phyloP scores from a whole-genome alignment of 2,113 vertebrate species.

The Gallinago undulata region DNA sequence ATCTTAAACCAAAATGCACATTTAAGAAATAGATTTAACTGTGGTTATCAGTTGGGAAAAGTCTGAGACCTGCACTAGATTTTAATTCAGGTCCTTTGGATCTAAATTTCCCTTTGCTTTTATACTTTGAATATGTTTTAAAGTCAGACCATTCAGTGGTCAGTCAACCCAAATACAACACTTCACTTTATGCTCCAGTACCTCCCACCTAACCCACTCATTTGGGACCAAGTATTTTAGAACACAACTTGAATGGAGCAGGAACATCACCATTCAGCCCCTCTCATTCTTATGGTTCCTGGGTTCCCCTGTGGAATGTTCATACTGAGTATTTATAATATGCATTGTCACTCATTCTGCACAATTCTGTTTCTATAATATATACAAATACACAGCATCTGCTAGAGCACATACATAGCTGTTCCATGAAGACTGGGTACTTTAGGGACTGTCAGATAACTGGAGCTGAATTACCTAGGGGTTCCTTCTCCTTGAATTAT shows the following conservation, averaged over 20 bases:
- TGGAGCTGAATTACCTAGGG: conserved; percentile 29
- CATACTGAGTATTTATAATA: neutral
- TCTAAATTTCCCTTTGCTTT: neutral
- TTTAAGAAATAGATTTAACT: neutral
- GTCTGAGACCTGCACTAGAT: neutral
- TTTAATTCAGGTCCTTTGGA: neutral
- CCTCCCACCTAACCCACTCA: neutral
- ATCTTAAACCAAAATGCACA: neutral
- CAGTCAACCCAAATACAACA: neutral
- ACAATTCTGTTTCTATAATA: neutral
- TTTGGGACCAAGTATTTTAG: neutral
- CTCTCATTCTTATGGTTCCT: neutral
- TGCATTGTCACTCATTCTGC: neutral
- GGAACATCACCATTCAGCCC: neutral
- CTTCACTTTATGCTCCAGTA: neutral
- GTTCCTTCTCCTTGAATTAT: conserved; percentile 49
- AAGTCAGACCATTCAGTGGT: neutral
- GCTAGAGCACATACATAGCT: neutral
- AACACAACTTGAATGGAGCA: neutral
- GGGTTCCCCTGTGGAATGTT: neutral
- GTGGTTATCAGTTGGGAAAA: neutral
- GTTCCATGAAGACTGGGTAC: neutral
- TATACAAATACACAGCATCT: neutral
- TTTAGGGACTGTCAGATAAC: conserved; percentile 33
- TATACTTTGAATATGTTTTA: neutral